These are phyloP conservation scores for Trematomus bernacchii DNA, from an alignment of 2,797 vertebrate species.

Conservation along the genomic window DNA sequence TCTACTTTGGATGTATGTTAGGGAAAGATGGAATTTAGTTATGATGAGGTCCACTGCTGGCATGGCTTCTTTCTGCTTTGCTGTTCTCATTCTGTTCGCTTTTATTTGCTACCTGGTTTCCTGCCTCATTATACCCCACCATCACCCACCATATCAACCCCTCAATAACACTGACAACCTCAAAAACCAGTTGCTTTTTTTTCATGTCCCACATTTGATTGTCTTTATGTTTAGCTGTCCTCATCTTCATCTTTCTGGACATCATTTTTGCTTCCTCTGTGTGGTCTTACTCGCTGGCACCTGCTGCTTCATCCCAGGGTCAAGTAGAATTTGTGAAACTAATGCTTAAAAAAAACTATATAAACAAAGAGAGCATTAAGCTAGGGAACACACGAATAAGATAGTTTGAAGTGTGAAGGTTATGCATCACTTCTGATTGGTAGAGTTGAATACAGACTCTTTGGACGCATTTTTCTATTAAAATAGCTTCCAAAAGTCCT, in stretches of 20 bases:
- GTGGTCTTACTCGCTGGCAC: conserved; percentile 54
- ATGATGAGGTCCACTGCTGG: conserved; percentile 56
- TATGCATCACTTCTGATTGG: not conserved
- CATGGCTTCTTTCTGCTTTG: conserved; percentile 73
- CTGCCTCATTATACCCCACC: conserved; percentile 4
- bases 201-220: conserved; percentile 25
- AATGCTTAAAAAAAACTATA: not conserved
- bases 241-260: conserved; percentile 39
- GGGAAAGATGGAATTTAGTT: not conserved
- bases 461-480: not conserved
- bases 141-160: not conserved
- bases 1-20: conserved; percentile 4
- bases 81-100: conserved; percentile 48
- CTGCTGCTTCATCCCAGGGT: conserved; percentile 62
- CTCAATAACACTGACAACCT: not conserved
- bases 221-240: conserved; percentile 1
- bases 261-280: conserved; percentile 52
- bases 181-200: conserved; percentile 24
- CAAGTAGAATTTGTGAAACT: conserved; percentile 26
- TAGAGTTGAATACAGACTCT: not conserved
- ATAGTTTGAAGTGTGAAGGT: not conserved
- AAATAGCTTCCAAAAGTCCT: not conserved
- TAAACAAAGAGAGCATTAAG: not conserved
- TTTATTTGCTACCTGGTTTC: conserved; percentile 38
- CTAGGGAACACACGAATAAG: not conserved